Percentiles rank a stretch among this genome's conserved stretches.
phyloP scores from a whole-genome alignment of 1,140 invertebrate species.

The Drosophila oshimai region DNA sequence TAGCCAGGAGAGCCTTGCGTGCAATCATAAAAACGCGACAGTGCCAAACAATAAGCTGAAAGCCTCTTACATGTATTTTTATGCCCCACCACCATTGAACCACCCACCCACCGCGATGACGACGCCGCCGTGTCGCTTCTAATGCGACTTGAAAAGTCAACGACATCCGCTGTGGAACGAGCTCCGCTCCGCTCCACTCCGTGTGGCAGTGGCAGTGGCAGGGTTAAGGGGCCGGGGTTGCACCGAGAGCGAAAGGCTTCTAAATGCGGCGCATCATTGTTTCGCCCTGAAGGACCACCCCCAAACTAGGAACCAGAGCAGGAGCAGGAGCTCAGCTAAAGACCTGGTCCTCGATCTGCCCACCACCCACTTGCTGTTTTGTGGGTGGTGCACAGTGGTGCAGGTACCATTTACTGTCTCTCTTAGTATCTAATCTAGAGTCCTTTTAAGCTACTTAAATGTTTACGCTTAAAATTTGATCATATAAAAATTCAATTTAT shows the following conservation, averaged over 20 bases:
- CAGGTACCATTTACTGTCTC: no score
- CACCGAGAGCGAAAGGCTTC: constrained; percentile 32
- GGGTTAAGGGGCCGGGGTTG: background rate
- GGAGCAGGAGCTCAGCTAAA: constrained; percentile 36
- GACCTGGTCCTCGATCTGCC: constrained; percentile 19
- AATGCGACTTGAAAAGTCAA: constrained; percentile 80
- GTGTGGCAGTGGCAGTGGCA: background rate
- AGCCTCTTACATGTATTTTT: constrained; percentile 79
- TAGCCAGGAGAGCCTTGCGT: constrained; percentile 1
- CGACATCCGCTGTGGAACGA: constrained; percentile 54
- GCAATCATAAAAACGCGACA: constrained; percentile 67
- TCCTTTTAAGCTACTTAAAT: no score
- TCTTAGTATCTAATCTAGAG: no score
- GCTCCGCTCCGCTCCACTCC: background rate
- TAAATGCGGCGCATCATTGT: constrained; percentile 67
- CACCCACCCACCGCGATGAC: background rate
- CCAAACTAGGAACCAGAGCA: no score
- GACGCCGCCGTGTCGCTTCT: constrained; percentile 46
- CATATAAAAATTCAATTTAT: no score
- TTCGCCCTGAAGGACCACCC: constrained; percentile 55
- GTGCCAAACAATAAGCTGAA: constrained; percentile 77
- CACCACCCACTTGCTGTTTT: background rate
- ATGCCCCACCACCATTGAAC: constrained; percentile 37
- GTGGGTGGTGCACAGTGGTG: background rate
- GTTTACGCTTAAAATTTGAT: no score